Evolutionary conservation across 2,113 vertebrate genomes (phyloP).

Genomic region (Lanius collurio): DNA sequence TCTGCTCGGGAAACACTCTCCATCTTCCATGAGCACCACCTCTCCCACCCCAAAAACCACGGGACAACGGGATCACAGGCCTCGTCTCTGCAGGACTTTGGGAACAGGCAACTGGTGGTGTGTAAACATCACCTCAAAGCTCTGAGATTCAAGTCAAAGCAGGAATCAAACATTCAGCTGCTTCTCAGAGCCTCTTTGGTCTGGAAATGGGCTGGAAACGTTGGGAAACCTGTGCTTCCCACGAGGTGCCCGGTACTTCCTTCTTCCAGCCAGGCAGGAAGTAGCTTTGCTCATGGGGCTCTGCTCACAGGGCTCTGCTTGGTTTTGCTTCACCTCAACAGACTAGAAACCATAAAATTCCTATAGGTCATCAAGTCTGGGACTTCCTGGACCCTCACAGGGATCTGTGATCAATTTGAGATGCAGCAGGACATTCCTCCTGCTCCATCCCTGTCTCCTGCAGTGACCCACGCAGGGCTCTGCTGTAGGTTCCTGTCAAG

Average conservation of each 20-base stretch:
- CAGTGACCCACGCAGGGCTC: background rate
- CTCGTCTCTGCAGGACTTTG: background rate
- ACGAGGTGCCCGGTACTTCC: background rate
- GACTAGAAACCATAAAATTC: background rate
- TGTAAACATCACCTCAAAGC: constrained; percentile 55
- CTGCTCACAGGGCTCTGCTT: background rate
- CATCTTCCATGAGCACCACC: background rate
- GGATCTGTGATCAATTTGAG: background rate
- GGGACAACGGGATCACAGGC: background rate
- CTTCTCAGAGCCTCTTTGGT: constrained; percentile 62
- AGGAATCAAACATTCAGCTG: constrained; percentile 27
- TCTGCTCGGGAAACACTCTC: background rate
- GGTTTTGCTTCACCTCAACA: background rate
- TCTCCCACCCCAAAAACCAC: background rate
- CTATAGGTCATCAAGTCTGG: background rate
- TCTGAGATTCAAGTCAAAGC: constrained; percentile 39
- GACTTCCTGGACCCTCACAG: background rate
- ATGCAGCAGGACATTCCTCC: background rate
- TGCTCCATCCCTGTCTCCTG: background rate
- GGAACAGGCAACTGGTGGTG: background rate
- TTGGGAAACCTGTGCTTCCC: background rate
- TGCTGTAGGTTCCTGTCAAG: background rate
- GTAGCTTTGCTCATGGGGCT: background rate
- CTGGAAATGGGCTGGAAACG: constrained; percentile 18
- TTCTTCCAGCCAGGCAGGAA: background rate